Evolutionary conservation across 2,888 invertebrate genomes (phyloP), one percentile per base, ranked within the genome.

Genomic region (Drosophila formosana): DNA sequence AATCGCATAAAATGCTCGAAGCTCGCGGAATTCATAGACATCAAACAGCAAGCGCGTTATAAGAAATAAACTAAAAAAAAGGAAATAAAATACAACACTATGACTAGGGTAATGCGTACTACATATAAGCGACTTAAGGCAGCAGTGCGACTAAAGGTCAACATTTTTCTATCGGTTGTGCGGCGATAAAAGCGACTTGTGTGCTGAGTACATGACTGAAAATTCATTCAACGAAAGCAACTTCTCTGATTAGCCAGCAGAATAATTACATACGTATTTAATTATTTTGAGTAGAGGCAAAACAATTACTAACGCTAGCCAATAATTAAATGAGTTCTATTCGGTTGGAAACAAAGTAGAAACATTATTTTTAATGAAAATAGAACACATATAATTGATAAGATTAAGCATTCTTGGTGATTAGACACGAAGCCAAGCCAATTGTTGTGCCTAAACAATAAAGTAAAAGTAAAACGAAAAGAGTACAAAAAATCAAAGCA

Each of bases 101-200:
- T 41, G 32, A 45, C 52, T 34, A 65, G 60, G 11, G 53, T 62
- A 68, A 46, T 60, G 62, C 32, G 56, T 45, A 51, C 51, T 47
- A 18, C 18, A 18, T 18, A 32, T n/a, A 47, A 39, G 30, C 45
- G 32, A 57, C 28, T 43, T 28, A 49, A 49, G 53, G 52, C 50
- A 55, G 39, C 61, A 66, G 39, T 45, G 46, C 34, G 87, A 71
- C 69, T 80, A 87, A 89, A 86, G 86, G 78, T 88, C 89, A 88
- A 71, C 25, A 55, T 53, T 66, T 63, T 72, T 72, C 56, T 63
- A 72, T 76, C 55, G 34, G 13, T 34, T 49, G 51, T 47, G 43
- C 18, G 39, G 80, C 78, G 87, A 88, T 88, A 78, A 86, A 82
- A 66, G 66, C 51, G 61, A 71, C 62, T 68, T 72, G 63, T 64